Conservation (phyloP, 2,797 vertebrate genomes). For the Chrysolophus pictus region DNA sequence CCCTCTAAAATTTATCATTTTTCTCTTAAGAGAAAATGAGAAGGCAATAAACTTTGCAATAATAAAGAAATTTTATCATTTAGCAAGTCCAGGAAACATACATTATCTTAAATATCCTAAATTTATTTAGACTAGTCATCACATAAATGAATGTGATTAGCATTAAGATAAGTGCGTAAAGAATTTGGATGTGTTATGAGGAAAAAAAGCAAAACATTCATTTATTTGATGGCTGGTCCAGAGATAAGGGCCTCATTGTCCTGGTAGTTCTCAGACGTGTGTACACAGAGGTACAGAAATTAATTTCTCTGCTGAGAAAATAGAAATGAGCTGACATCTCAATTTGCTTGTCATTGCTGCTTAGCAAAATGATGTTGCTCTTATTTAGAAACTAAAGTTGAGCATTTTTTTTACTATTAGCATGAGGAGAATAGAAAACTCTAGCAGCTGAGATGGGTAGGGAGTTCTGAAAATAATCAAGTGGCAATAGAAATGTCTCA, state of each 20-base stretch:
- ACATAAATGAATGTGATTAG: constrained; percentile 24
- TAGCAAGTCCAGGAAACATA: not conserved
- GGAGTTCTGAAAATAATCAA: not conserved
- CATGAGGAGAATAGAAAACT: not conserved
- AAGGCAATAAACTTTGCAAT: constrained; percentile 5
- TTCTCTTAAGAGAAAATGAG: constrained; percentile 10
- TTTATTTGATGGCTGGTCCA: not conserved
- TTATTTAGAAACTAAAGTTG: not conserved
- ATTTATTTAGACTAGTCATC: constrained; percentile 11
- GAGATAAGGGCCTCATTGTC: not conserved
- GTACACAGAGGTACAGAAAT: not conserved
- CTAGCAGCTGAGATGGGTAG: not conserved
- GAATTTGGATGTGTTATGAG: not conserved
- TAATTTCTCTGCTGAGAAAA: not conserved
- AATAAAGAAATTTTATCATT: constrained; percentile 3
- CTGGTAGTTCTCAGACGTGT: not conserved
- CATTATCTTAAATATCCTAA: constrained; percentile 2
- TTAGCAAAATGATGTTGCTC: not conserved
- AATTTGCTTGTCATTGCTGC: not conserved
- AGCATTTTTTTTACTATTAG: not conserved
- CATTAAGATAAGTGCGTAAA: not conserved
- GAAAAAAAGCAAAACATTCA: not conserved
- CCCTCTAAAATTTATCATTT: not conserved
- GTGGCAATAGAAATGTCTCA: not conserved
- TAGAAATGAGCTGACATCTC: not conserved